Evolutionary conservation across 2,113 vertebrate genomes (phyloP).

Genomic region (Scophthalmus maximus): DNA sequence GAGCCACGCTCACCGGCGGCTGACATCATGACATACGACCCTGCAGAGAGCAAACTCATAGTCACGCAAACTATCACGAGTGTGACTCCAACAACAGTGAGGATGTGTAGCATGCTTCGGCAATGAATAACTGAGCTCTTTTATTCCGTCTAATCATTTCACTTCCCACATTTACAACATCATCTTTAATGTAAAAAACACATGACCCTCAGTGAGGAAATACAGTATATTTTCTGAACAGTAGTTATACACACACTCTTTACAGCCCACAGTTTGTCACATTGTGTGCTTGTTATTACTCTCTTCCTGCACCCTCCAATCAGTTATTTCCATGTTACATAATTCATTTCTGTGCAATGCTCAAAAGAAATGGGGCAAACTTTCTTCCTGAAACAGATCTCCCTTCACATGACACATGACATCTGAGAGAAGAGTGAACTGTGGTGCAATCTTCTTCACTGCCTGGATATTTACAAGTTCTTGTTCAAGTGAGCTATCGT

Average conservation of each 20-base stretch:
- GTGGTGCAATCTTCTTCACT: neutral
- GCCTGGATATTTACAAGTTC: conserved; percentile 1
- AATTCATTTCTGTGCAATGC: no score
- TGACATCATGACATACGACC: conserved; percentile 48
- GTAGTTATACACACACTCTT: conserved; percentile 22
- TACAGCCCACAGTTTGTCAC: conserved; percentile 39
- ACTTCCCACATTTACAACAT: neutral
- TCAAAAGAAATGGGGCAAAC: no score
- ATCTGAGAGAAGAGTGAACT: neutral
- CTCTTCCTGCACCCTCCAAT: conserved; percentile 17
- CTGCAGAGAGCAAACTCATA: conserved; percentile 17
- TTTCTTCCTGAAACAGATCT: no score
- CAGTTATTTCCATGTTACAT: conserved; percentile 41
- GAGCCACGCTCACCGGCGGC: conserved; percentile 28
- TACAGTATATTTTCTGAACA: neutral
- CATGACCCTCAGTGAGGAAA: neutral
- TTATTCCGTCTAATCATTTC: neutral
- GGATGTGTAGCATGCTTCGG: conserved; percentile 46
- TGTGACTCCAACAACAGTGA: conserved; percentile 2
- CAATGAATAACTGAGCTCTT: conserved; percentile 42
- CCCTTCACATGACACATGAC: no score
- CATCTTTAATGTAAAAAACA: neutral
- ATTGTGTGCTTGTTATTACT: conserved; percentile 48
- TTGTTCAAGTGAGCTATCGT: neutral
- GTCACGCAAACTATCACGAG: conserved; percentile 12